Evolutionary conservation across 2,797 vertebrate species (phyloP).

Genomic region (Yasuhikotakia modesta): DNA sequence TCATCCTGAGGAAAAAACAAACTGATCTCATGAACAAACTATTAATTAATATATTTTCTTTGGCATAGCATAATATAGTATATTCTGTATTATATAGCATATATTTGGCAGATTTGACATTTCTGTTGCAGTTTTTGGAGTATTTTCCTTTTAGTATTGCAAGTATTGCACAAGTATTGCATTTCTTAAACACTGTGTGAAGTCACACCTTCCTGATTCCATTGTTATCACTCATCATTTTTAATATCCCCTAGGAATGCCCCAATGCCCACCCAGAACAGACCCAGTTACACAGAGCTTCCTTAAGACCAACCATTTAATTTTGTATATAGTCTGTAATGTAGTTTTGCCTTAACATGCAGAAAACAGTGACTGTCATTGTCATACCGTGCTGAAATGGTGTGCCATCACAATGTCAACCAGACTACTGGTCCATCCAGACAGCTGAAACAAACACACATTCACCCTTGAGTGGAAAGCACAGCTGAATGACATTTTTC

Average conservation of each 20-base stretch:
- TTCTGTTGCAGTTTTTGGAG: no score
- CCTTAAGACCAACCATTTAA: neutral
- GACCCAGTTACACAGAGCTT: neutral
- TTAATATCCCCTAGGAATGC: no score
- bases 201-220: no score
- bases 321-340: neutral
- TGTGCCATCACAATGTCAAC: slow-evolving; percentile 91
- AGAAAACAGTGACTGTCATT: neutral
- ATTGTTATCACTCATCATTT: no score
- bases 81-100: no score
- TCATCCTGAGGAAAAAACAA: slow-evolving; percentile 80
- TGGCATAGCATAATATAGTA: no score
- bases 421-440: slow-evolving; percentile 91
- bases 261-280: neutral
- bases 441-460: slow-evolving; percentile 76
- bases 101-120: no score
- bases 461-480: neutral
- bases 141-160: no score
- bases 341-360: neutral
- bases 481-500: neutral
- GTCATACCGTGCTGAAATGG: slow-evolving; percentile 91
- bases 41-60: no score
- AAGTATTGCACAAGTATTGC: no score
- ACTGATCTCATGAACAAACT: neutral
- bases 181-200: no score